phyloP scores from a whole-genome alignment of 2,888 invertebrate genomes.

The Ametastegia equiseti region DNA sequence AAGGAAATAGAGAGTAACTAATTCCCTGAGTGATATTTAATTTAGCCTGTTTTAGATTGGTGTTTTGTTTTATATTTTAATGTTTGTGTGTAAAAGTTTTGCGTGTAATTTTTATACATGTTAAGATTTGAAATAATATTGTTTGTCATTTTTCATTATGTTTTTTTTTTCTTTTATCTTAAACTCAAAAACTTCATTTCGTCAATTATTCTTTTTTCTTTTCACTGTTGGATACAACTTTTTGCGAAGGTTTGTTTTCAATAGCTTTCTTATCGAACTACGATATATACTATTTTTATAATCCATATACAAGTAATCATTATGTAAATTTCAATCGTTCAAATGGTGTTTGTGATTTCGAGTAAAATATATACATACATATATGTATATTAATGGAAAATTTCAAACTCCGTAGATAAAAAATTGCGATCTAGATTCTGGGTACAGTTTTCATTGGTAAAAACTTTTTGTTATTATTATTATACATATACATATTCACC shows the following conservation, averaged over 20 bases:
- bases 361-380: background rate
- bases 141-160: conserved; percentile 12
- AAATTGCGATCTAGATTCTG: background rate
- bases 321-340: background rate
- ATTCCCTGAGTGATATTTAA: conserved; percentile 48
- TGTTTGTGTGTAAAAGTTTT: background rate
- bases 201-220: background rate
- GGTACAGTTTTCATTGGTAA: background rate
- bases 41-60: conserved; percentile 35
- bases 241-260: background rate
- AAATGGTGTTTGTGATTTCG: background rate
- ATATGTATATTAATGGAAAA: too few relatives aligned
- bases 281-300: background rate
- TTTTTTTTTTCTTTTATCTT: background rate
- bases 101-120: background rate
- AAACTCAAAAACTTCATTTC: too few relatives aligned
- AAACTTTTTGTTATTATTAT: background rate
- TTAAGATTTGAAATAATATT: background rate
- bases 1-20: conserved; percentile 43
- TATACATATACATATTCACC: too few relatives aligned
- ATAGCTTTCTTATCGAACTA: conserved; percentile 7
- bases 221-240: background rate
- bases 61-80: conserved; percentile 16
- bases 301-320: background rate
- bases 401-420: background rate